These are phyloP conservation scores for Drosophila mayaguana DNA, from an alignment of 2,888 invertebrate genomes.

Conservation along the genomic window DNA sequence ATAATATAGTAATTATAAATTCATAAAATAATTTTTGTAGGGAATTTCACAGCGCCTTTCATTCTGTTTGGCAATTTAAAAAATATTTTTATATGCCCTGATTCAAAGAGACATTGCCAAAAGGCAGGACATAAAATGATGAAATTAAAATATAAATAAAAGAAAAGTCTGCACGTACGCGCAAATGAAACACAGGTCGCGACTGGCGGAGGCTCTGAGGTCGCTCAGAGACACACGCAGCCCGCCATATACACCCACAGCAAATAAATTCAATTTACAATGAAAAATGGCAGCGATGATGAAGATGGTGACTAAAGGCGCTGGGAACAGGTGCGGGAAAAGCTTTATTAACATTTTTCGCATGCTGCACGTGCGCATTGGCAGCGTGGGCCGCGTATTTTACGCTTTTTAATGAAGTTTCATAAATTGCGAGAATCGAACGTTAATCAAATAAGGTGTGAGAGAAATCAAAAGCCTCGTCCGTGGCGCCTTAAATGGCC, in stretches of 20 bases:
- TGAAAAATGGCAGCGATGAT: conserved; percentile 75
- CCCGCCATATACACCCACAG: conserved; percentile 22
- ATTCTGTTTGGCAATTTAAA: neutral
- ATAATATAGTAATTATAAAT: neutral
- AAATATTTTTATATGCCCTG: conserved; percentile 3
- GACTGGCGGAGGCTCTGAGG: conserved; percentile 6
- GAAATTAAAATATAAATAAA: conserved; percentile 64
- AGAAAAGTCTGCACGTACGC: conserved; percentile 50
- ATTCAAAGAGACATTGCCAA: neutral
- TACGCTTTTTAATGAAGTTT: conserved; percentile 75
- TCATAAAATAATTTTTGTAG: neutral
- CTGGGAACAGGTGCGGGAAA: conserved; percentile 48
- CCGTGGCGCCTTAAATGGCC: conserved; percentile 66
- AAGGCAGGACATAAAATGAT: conserved; percentile 30
- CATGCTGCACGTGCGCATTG: conserved; percentile 71
- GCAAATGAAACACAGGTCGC: conserved; percentile 20
- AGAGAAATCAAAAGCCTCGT: conserved; percentile 53
- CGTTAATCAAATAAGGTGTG: conserved; percentile 77
- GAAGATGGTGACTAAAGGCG: conserved; percentile 61
- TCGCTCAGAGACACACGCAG: neutral
- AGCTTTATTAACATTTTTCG: conserved; percentile 79
- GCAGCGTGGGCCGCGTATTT: conserved; percentile 56
- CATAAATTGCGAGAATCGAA: conserved; percentile 77
- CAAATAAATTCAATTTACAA: conserved; percentile 74
- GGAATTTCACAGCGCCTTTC: neutral